Percentiles rank a stretch among this genome's conserved stretches.
These are phyloP conservation scores for Galaxias olidus DNA, from an alignment of 2,797 vertebrate genomes.

Conservation along the genomic window DNA sequence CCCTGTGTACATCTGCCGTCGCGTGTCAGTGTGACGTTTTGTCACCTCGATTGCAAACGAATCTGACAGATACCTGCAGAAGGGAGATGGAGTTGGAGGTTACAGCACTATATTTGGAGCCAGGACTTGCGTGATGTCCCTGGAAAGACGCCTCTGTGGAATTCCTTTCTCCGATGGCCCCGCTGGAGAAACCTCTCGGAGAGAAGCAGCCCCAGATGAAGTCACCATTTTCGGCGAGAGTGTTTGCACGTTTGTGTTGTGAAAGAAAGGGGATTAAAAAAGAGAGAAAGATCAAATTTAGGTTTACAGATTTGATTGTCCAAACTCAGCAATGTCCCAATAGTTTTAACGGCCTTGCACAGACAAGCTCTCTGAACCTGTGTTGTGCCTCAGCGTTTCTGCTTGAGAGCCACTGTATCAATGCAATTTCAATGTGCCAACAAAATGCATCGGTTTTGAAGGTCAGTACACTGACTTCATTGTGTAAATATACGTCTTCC, in stretches of 20 bases:
- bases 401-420: too few species aligned
- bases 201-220: slow-evolving; percentile 16
- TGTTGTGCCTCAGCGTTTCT: too few species aligned
- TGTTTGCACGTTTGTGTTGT: neutral
- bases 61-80: slow-evolving; percentile 47
- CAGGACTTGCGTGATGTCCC: slow-evolving; percentile 52
- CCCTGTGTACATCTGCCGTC: slow-evolving; percentile 14
- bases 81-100: slow-evolving; percentile 43
- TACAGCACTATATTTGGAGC: slow-evolving; percentile 68
- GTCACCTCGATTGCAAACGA: slow-evolving; percentile 24
- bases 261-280: slow-evolving; percentile 10
- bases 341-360: too few species aligned
- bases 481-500: too few species aligned
- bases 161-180: slow-evolving; percentile 59
- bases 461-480: too few species aligned
- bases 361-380: too few species aligned
- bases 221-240: neutral
- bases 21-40: slow-evolving; percentile 8
- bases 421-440: too few species aligned
- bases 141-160: slow-evolving; percentile 52
- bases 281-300: slow-evolving; percentile 15
- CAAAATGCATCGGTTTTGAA: too few species aligned
- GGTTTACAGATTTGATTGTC: too few species aligned
- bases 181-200: slow-evolving; percentile 43
- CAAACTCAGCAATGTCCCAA: too few species aligned